Evolutionary conservation across 1,140 invertebrate genomes (phyloP).

Genomic region (Centruroides vittatus): DNA sequence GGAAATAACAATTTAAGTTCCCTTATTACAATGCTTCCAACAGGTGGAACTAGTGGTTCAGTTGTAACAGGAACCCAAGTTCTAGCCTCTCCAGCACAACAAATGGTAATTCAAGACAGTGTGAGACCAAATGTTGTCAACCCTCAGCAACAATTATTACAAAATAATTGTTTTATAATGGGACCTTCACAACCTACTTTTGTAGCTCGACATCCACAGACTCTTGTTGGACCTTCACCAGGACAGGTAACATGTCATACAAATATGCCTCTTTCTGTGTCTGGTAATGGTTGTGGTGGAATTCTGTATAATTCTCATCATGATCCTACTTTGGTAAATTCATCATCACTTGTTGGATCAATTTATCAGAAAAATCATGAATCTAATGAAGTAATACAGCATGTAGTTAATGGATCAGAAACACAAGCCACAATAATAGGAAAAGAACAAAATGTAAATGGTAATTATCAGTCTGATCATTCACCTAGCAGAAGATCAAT

Average conservation of each 20-base stretch:
- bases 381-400: conserved; percentile 3
- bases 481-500: no score
- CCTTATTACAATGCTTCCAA: conserved; percentile 11
- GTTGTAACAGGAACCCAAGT: conserved; percentile 13
- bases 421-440: no score
- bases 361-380: conserved; percentile 8
- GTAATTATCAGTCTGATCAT: no score
- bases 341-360: neutral
- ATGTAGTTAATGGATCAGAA: neutral
- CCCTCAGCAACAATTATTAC: conserved; percentile 11
- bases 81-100: conserved; percentile 8
- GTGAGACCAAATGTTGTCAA: conserved; percentile 12
- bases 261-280: conserved; percentile 7
- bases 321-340: neutral
- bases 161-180: conserved; percentile 16
- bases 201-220: conserved; percentile 8
- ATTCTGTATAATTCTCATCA: conserved; percentile 3
- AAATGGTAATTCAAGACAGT: conserved; percentile 10
- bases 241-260: conserved; percentile 7
- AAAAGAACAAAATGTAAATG: no score
- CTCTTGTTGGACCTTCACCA: conserved; percentile 1
- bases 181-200: conserved; percentile 9
- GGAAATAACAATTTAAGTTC: neutral
- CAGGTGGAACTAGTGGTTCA: conserved; percentile 6
- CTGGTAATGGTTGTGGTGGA: conserved; percentile 3